A percentile compares a stretch with the other conserved stretches of the same genome.
Conservation (phyloP, 2,113 vertebrate species). For the Casuarius casuarius region DNA sequence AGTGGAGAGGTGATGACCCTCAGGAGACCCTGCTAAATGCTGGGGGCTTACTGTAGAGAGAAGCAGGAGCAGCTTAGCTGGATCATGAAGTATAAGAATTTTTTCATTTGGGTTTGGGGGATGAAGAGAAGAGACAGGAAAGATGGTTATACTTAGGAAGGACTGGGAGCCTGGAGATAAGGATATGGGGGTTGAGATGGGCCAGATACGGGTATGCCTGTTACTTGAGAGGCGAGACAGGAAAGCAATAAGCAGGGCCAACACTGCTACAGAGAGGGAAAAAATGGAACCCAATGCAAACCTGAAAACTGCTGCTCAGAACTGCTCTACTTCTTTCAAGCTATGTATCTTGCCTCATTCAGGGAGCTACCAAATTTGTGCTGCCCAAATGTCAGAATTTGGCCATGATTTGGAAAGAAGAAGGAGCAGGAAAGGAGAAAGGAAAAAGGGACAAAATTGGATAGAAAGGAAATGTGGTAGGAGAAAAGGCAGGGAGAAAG, state of each 20-base stretch:
- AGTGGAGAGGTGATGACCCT: not conserved
- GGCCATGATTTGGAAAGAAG: not conserved
- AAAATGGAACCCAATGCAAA: not conserved
- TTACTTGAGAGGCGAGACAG: not conserved
- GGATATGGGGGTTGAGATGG: not conserved
- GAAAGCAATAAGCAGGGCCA: not conserved
- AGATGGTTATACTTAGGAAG: not conserved
- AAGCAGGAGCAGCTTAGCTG: not conserved
- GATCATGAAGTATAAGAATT: not conserved
- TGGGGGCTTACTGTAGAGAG: not conserved
- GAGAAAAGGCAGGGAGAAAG: not conserved
- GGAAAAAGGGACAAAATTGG: no score
- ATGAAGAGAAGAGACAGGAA: not conserved
- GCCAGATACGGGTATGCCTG: not conserved
- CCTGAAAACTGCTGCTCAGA: not conserved
- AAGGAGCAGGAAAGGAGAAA: not conserved
- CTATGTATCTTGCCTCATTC: not conserved
- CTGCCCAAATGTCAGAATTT: not conserved
- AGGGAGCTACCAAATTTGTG: not conserved
- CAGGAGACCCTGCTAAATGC: not conserved
- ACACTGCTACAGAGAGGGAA: not conserved
- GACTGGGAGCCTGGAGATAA: not conserved
- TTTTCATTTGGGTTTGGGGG: not conserved
- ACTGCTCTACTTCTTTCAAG: not conserved
- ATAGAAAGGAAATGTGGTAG: not conserved